Percentiles rank a stretch among this genome's conserved stretches.
These are phyloP conservation scores for Epinotia bilunana DNA, from an alignment of 2,888 invertebrate species.

Conservation along the genomic window DNA sequence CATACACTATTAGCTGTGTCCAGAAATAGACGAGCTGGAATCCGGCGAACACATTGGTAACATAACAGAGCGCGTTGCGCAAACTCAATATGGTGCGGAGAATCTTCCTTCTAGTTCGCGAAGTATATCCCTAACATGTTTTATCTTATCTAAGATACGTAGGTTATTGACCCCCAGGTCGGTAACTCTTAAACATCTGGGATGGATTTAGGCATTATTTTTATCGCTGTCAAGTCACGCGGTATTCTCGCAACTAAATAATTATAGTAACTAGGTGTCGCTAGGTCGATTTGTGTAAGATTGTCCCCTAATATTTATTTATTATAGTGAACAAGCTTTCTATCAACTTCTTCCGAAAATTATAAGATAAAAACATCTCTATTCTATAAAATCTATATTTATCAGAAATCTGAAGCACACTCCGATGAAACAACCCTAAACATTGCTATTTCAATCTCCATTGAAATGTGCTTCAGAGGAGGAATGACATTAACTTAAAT, in stretches of 20 bases:
- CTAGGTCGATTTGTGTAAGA: too few relatives aligned
- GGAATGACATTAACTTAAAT: conserved; percentile 40
- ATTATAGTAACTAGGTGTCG: too few relatives aligned
- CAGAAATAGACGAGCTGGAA: conserved; percentile 3
- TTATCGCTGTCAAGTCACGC: too few relatives aligned
- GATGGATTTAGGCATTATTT: background rate
- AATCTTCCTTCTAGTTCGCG: background rate
- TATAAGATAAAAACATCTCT: too few relatives aligned
- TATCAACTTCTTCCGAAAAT: too few relatives aligned
- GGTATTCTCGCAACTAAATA: too few relatives aligned
- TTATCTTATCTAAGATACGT: background rate
- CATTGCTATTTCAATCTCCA: background rate
- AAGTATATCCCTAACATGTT: background rate
- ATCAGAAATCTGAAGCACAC: conserved; percentile 26
- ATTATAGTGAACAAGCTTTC: too few relatives aligned
- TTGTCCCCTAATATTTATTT: too few relatives aligned
- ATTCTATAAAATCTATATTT: conserved; percentile 46
- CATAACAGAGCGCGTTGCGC: background rate
- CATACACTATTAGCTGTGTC: background rate
- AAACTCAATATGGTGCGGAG: background rate
- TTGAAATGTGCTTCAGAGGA: conserved; percentile 12
- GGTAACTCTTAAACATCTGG: conserved; percentile 1
- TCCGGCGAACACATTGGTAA: background rate
- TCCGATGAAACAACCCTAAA: background rate
- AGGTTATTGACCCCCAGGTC: background rate